These are phyloP conservation scores for Pelecanus crispus DNA, from an alignment of 2,113 vertebrate genomes.

Conservation along the genomic window DNA sequence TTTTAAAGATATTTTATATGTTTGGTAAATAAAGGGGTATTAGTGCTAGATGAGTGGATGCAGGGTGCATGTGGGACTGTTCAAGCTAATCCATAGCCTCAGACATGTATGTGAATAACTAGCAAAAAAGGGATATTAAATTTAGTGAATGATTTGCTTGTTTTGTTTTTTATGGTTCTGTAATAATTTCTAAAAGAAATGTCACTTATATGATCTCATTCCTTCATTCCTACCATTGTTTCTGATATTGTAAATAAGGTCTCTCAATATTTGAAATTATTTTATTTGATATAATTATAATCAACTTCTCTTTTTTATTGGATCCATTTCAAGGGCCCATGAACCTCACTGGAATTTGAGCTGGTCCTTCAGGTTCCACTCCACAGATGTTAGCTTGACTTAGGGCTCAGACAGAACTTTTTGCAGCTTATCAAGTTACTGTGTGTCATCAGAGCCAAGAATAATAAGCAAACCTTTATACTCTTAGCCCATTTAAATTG, in stretches of 20 bases:
- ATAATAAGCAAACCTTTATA: neutral
- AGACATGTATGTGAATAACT: neutral
- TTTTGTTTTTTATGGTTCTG: neutral
- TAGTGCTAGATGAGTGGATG: neutral
- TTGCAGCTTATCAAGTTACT: neutral
- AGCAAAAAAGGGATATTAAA: neutral
- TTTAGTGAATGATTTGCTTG: neutral
- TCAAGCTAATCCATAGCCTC: neutral
- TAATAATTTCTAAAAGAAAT: neutral
- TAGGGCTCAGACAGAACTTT: neutral
- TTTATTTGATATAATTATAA: neutral
- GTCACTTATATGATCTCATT: neutral
- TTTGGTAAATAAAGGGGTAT: neutral
- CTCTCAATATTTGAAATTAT: neutral
- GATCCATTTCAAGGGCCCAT: neutral
- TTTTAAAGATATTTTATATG: neutral
- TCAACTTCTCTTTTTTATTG: neutral
- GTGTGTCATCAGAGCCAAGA: neutral
- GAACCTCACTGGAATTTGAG: neutral
- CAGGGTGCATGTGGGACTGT: neutral
- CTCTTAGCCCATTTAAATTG: neutral
- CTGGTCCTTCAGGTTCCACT: neutral
- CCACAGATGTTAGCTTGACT: neutral
- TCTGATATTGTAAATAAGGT: neutral
- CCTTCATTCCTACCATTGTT: neutral